Conservation (phyloP, 1,140 invertebrate species). For the Potamilus streckersoni region DNA sequence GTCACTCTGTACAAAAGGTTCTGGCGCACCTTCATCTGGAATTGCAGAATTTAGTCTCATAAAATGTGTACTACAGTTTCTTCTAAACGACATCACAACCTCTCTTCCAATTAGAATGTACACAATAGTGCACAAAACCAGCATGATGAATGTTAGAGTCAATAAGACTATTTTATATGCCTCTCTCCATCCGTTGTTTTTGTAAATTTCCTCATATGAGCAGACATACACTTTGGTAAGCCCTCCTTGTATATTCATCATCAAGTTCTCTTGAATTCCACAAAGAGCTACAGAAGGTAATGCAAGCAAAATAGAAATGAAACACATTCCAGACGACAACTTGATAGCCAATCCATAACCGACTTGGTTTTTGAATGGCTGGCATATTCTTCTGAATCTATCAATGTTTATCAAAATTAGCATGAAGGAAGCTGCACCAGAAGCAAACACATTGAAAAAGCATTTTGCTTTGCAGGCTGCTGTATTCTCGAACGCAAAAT, state of each 20-base stretch:
- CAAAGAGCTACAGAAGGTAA: conserved; percentile 20
- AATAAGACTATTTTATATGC: conserved; percentile 19
- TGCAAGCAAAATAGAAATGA: conserved; percentile 10
- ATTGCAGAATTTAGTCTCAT: background rate
- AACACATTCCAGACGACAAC: conserved; percentile 1
- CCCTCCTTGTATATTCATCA: conserved; percentile 4
- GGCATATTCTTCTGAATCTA: conserved; percentile 21
- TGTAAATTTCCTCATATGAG: conserved; percentile 17
- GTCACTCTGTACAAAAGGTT: background rate
- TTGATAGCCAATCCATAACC: conserved; percentile 2
- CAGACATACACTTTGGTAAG: conserved; percentile 9
- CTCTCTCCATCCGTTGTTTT: conserved; percentile 1
- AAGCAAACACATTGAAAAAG: conserved; percentile 26
- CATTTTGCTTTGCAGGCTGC: conserved; percentile 26
- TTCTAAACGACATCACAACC: conserved; percentile 12
- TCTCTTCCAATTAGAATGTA: background rate
- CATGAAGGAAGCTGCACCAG: background rate
- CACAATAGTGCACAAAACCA: conserved; percentile 9
- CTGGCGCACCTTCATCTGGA: background rate
- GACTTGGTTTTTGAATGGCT: conserved; percentile 23
- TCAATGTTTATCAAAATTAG: conserved; percentile 25
- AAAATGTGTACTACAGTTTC: background rate
- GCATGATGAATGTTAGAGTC: conserved; percentile 2
- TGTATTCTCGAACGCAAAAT: conserved; percentile 7
- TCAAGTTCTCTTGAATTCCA: conserved; percentile 3